Evolutionary conservation across 2,797 vertebrate genomes (phyloP), one percentile per base, ranked within the genome.

Genomic region (Lithobates sylvaticus): DNA sequence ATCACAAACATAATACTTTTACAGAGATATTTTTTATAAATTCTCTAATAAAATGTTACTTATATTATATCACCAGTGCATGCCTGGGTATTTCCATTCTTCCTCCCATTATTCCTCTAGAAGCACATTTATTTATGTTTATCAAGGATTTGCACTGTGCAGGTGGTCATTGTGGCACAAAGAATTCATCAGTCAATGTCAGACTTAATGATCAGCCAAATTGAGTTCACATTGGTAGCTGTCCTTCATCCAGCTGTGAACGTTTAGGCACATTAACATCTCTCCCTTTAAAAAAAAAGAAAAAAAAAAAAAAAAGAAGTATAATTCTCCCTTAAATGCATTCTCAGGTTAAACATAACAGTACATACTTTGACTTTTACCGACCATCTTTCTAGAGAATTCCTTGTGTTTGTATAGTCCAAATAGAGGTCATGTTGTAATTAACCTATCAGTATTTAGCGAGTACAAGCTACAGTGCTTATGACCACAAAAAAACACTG

Each of bases 191-290:
- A 85, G 42, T 86, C 73, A 86, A 81, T 76, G 64, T 88, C 88
- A 89, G 78, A 89, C 16, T 86, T 91, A 89, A 88, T 65, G 79
- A 84, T 44, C 89, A 91, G 90, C 58, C 84, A 90, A 91, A 90
- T 58, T 87, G 10, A 88, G 78, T 84, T 89, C 23, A 67, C 42
- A 21, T 88, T 91, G 89, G 67, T 23, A 84, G 44, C 84, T 91
- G 90, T 47, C 89, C 90, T 92, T 89, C 23, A 91, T 88, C 69
- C 80, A 90, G 69, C 82, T 89, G 26, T 16, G 79, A 76, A 0
- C 0, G 0, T 39, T 92, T 58, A 89, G 58, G 29, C 68, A 83
- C 79, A 86, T 77, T 82, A 86, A 71, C 73, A 83, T 77, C 61
- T 73, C 58, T 12, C 71, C 32, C 2, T 70, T 68, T 23, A 78